Base-by-base conservation (phyloP, 92 coral and sea anemone genomes). In the Zoanthus solanderi region DNA sequence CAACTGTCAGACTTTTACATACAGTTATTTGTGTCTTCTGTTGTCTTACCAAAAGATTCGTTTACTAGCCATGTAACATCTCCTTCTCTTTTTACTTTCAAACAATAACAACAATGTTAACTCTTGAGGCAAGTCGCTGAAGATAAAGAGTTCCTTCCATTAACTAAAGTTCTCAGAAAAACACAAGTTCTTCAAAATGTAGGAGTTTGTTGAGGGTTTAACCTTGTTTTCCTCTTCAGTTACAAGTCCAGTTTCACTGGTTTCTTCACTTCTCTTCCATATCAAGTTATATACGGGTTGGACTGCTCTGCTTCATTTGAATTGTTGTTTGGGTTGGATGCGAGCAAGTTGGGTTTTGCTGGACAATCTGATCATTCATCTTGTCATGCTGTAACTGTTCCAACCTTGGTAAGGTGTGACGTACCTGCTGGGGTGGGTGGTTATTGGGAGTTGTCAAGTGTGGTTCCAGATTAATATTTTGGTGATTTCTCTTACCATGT, bases 341-440 rank as follows among this genome's bases (percentile, higher is more conserved):
- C 16, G 23, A 17, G 16, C 68, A 4, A 60, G 68, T 60, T 60
- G 68, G 16, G 23, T 60, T 60, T 53, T 53, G 67, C 9, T 60
- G 4, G 16, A 60, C 37, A 44, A 28, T 31, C 30, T 18, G 75
- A 69, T 28, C 23, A 8, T 28, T 18, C 37, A 1, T 18, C 16
- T 11, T 2, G 4, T 69, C 75, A 69, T 69, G 75, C 23, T 69
- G 75, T 28, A 44, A 11, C 75, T 69, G 75, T 69, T 69, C 56
- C 16, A 90, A 85, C 52, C 13, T 32, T 45, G 65, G 29, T 84
- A 83, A 31, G 87, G 2, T 0, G 42, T 37, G 42, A 37, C 2
- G 42, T 37, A 37, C 2, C 42, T 37, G 42, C 42, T 0, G 42
- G 42, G 42, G 42, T 37, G 42, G 42, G 42, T 37, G 42, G 42